phyloP scores from a whole-genome alignment of 2,797 vertebrate species.

The Brotogeris chrysoptera region DNA sequence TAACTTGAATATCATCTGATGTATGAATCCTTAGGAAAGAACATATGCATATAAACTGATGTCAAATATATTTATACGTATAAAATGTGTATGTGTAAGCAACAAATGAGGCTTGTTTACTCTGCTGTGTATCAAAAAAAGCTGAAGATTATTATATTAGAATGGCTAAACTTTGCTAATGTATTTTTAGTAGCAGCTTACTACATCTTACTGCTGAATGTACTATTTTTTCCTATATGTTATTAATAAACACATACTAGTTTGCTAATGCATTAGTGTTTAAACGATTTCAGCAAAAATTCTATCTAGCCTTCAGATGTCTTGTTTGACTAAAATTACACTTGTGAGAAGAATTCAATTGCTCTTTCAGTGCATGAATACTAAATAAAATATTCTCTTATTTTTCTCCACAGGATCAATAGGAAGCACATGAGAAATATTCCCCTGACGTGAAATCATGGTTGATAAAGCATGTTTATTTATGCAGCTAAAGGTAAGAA shows the following conservation, averaged over 20 bases:
- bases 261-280: neutral
- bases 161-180: neutral
- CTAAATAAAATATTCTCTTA: neutral
- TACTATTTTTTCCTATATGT: neutral
- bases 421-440: neutral
- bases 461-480: neutral
- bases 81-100: neutral
- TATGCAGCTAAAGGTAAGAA: neutral
- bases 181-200: conserved; percentile 32
- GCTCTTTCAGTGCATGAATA: neutral
- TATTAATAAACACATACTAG: neutral
- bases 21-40: conserved; percentile 37
- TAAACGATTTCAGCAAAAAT: neutral
- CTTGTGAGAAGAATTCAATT: neutral
- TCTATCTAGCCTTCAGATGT: neutral
- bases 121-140: neutral
- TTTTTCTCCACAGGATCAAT: neutral
- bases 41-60: conserved; percentile 38
- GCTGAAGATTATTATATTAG: conserved; percentile 26
- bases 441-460: neutral
- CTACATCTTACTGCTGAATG: neutral
- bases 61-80: neutral
- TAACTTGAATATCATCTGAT: conserved; percentile 32
- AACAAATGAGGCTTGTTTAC: neutral
- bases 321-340: neutral